Base-by-base conservation (phyloP, 2,888 invertebrate species). In the Heteropelma amictum region DNA sequence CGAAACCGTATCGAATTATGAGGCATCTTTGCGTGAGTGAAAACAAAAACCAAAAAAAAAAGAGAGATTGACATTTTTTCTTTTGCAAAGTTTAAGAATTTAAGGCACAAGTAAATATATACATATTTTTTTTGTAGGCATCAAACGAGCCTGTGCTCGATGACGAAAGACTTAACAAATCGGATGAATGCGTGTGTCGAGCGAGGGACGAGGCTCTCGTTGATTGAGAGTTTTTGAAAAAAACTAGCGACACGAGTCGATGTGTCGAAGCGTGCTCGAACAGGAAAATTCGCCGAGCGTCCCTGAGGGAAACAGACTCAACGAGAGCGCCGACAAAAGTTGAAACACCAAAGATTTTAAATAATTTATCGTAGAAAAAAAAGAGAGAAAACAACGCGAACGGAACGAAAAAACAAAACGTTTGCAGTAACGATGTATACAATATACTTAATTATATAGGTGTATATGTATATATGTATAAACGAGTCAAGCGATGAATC, bases 361-460 rank as follows among this genome's bases (percentile, higher is more conserved):
- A 58, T 33, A 74, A 60, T 60, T 30, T n/a, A n/a, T 30, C 42
- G 54, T 47, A 12, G 45, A 60, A 35, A 28, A 51, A 12, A 23
- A 56, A 33, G 64, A 71, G 30, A 45, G 12, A 47, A 38, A 42
- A 51, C 28, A 69, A 56, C 42, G 49, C 23, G 35, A 60, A 71
- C 35, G 12, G 38, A 12, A 33, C 35, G 30, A 21, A 23, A 58
- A 45, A 49, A 56, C 6, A 49, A 75, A 75, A 79, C 77, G 76
- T 78, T 79, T 76, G 77, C 81, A 73, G 78, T 78, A 82, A 78
- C 72, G 77, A 82, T 83, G 83, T 85, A 85, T 84, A 85, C 85
- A 85, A 75, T 83, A 85, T 85, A 85, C 83, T 83, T 83, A 81
- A 83, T 77, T 80, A 82, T 77, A 79, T 79, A 74, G 45, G 74